These are phyloP conservation scores for Sinosuthora webbiana DNA, from an alignment of 2,113 vertebrate species.

Conservation along the genomic window DNA sequence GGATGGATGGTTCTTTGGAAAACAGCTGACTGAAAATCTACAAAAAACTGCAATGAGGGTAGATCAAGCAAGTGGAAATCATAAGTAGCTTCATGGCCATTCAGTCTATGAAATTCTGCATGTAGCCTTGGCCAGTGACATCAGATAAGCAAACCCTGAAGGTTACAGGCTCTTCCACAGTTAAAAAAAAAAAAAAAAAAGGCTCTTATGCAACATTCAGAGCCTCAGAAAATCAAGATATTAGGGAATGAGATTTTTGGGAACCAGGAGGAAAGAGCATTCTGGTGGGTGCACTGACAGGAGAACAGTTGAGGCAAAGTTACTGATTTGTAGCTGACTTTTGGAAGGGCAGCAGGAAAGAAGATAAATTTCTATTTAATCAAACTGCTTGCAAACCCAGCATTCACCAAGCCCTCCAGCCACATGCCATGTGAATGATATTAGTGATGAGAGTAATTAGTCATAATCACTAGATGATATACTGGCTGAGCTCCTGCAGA, in stretches of 20 bases:
- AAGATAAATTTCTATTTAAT: not conserved
- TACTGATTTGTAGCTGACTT: not conserved
- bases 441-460: not conserved
- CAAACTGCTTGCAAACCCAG: not conserved
- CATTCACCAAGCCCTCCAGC: not conserved
- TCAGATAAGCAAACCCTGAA: not conserved
- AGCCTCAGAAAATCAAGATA: not conserved
- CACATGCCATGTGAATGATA: not conserved
- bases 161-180: not conserved
- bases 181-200: not conserved
- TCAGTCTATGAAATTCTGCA: not conserved
- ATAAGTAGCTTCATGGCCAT: not conserved
- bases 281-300: not conserved
- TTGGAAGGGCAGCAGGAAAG: not conserved
- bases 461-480: not conserved
- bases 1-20: not conserved
- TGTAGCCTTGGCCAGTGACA: not conserved
- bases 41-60: not conserved
- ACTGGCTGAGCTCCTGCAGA: not conserved
- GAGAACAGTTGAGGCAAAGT: not conserved
- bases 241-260: not conserved
- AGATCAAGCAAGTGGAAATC: not conserved
- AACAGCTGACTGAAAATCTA: not conserved
- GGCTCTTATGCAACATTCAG: not conserved
- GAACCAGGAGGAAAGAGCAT: not conserved